Base-by-base conservation (phyloP, 2,113 vertebrate genomes). In the Apaloderma vittatum region DNA sequence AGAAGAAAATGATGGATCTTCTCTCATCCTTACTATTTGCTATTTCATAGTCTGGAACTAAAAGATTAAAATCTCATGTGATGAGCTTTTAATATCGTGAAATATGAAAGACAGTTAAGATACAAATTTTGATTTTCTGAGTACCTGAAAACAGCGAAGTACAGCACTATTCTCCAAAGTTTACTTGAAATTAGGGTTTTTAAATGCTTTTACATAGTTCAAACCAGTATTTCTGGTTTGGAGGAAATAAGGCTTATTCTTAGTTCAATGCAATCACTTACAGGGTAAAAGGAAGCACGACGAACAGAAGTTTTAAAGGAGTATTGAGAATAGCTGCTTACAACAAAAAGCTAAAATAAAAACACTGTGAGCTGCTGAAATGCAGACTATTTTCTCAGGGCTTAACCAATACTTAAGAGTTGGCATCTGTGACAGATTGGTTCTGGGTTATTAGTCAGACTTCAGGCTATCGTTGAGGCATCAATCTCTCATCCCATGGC, bases 381-480 rank as follows among this genome's bases (percentile, higher is more conserved):
- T 30, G 45, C 76, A 88, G 74, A 54, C 77, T 89, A 43, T 79
- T 96, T 94, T 93, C 93, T 91, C 87, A 90, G 78, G 91, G 87
- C 48, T 97, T 93, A 96, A 79, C 95, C 70, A 76, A 94, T 86
- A 73, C 89, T 93, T 94, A 81, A 18, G 77, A 90, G 70, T 14
- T 90, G 94, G 78, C 94, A 90, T 58, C 90, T 91, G 93, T 95
- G 93, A 96, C 90, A 95, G 90, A 95, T 96, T 87, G 90, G 93
- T 95, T 97, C 93, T 83, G 93, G 94, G 87, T 88, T 96, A 96
- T 96, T 96, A 96, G 92, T 45, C 92, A 96, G 93, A 95, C 77
- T 87, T 79, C 46, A 63, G 90, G 94, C 92, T 54, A 70, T 66
- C 5, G 3, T 22, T 68, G 85, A 88, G 34, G 71, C 93, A 96